A percentile compares a stretch with the other conserved stretches of the same genome.
These are phyloP conservation scores for Hirtodrosophila duncani DNA, from an alignment of 2,888 invertebrate genomes.

Conservation along the genomic window DNA sequence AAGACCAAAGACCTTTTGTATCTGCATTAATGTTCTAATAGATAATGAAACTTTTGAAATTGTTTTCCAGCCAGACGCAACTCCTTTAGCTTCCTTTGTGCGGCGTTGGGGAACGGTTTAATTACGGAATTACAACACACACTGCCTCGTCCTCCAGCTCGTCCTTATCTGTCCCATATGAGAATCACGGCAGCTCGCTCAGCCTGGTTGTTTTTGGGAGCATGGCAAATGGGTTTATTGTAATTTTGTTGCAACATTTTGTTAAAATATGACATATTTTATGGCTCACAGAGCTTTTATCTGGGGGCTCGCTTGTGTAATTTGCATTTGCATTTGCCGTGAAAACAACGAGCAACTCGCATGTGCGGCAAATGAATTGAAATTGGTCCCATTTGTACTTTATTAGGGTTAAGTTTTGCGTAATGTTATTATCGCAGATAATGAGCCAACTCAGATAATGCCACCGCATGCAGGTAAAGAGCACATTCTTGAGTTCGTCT, in stretches of 20 bases:
- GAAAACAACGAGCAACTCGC: constrained; percentile 14
- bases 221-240: constrained; percentile 74
- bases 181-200: constrained; percentile 34
- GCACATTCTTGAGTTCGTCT: constrained; percentile 8
- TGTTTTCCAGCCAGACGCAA: too few relatives aligned
- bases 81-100: constrained; percentile 1
- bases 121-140: background rate
- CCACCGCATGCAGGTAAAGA: constrained; percentile 5
- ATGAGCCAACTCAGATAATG: constrained; percentile 21
- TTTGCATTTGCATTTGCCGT: constrained; percentile 55
- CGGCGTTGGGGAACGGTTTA: background rate
- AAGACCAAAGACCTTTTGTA: constrained; percentile 36
- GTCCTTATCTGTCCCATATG: constrained; percentile 61
- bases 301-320: constrained; percentile 51
- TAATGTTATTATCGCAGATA: constrained; percentile 49
- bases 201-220: too few relatives aligned
- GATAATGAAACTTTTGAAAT: constrained; percentile 61
- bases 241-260: constrained; percentile 70
- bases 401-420: constrained; percentile 65
- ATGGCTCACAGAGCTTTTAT: constrained; percentile 73
- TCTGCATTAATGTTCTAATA: constrained; percentile 64
- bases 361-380: constrained; percentile 61
- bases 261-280: constrained; percentile 77
- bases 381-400: constrained; percentile 76
- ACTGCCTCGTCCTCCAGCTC: background rate